Base-by-base conservation (phyloP, 1,140 invertebrate species). In the Papilio aristodemus region DNA sequence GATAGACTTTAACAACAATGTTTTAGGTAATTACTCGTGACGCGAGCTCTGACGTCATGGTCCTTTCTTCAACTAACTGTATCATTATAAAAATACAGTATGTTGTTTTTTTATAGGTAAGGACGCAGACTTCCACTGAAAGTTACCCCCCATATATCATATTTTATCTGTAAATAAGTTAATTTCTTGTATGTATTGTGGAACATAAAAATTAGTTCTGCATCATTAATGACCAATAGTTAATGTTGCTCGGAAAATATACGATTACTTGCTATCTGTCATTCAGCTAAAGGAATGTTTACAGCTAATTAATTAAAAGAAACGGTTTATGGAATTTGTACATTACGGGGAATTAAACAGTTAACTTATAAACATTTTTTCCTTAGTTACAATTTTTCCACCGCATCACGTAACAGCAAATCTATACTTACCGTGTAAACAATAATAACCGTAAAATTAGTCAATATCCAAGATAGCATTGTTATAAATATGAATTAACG, bases 401-500 rank as follows among this genome's bases (percentile, higher is more conserved):
- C 4, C 46, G 19, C 11, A 22, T 3, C 8, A 13, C 46, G 46
- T 19, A 46, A 17, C 6, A 46, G 43, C 37, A 11, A 38, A 46
- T 46, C 17, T 46, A 46, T 1, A 19, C 17, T 46, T 46, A 17
- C 43, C 43, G 8, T 22, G 11, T 7, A 54, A 54, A 54, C 8
- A 54, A 17, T 43, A 43, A 54, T 50, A 50, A 54, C 46, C 46
- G 46, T 54, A 11, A 54, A 54, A 54, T 54, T 50, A 2, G 17
- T 54, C 8, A 17, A 7, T 46, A 19, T 46, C 19, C 2, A 25
- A 4, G 46, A 54, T 54, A 22, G 9, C 19, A 54, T 54, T 54
- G 46, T 54, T 54, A 54, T 54, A 54, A 54, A 54, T 54, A 50
- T 13, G 19, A 22, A 54, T 54, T 54, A 54, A 54, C 10, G 19